These are phyloP conservation scores for Drosophila biarmipes DNA, from an alignment of 1,140 invertebrate genomes.

Conservation along the genomic window DNA sequence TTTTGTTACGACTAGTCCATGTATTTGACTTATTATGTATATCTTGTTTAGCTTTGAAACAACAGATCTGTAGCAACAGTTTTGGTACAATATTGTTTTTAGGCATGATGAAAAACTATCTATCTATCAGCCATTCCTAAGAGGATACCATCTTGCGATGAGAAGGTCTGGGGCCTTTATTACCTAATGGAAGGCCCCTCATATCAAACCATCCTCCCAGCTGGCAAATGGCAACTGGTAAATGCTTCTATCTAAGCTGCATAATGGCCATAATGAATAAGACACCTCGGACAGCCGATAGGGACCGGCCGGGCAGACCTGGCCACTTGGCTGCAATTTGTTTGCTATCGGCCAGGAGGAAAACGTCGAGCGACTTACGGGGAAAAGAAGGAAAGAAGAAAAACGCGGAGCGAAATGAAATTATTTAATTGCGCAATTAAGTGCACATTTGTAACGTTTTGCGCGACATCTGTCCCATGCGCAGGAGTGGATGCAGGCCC, in stretches of 20 bases:
- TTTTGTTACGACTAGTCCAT: too few relatives aligned
- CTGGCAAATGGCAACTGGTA: constrained; percentile 34
- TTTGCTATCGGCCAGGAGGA: constrained; percentile 55
- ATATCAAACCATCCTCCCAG: background rate
- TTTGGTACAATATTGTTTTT: too few relatives aligned
- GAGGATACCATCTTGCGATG: background rate
- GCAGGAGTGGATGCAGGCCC: constrained; percentile 42
- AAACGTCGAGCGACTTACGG: background rate
- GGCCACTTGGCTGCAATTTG: constrained; percentile 69
- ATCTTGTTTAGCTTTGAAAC: too few relatives aligned
- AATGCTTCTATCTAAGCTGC: constrained; percentile 50
- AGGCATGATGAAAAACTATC: background rate
- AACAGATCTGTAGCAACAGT: too few relatives aligned
- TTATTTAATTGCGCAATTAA: constrained; percentile 84
- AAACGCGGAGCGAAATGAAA: constrained; percentile 73
- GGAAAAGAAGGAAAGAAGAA: constrained; percentile 16
- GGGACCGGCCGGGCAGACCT: constrained; percentile 33
- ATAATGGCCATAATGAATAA: constrained; percentile 69
- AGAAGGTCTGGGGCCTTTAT: background rate
- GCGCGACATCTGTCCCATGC: constrained; percentile 82
- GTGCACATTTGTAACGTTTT: constrained; percentile 84
- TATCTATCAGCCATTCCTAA: background rate
- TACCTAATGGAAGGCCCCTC: constrained; percentile 2
- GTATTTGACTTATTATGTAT: too few relatives aligned
- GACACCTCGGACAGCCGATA: constrained; percentile 61